A percentile compares a stretch with the other conserved stretches of the same genome.
phyloP scores from a whole-genome alignment of 2,797 vertebrate genomes.

The Cuculus canorus region DNA sequence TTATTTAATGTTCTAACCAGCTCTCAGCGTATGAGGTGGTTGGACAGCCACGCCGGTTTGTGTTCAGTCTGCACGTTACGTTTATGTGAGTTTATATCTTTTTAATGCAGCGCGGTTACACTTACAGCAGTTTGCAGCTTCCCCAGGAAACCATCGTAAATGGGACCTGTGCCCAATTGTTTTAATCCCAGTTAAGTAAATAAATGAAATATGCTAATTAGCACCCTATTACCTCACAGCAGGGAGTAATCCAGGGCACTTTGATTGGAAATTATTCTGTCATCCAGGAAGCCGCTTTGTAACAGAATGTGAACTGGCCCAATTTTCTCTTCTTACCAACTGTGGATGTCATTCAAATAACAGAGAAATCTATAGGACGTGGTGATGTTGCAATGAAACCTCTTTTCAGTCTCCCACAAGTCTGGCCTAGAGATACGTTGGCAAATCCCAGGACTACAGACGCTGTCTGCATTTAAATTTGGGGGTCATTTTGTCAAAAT shows the following conservation, averaged over 20 bases:
- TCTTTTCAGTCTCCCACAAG: conserved; percentile 19
- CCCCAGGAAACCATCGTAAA: conserved; percentile 78
- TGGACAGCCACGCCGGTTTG: conserved; percentile 30
- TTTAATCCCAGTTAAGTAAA: conserved; percentile 82
- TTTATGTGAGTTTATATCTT: conserved; percentile 59
- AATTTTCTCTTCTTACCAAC: conserved; percentile 64
- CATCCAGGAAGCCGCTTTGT: conserved; percentile 79
- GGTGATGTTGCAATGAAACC: not conserved
- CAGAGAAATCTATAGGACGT: conserved; percentile 38
- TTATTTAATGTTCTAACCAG: conserved; percentile 64
- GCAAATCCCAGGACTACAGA: conserved; percentile 9
- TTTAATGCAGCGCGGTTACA: conserved; percentile 48
- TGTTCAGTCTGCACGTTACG: not conserved
- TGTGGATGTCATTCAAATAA: conserved; percentile 66
- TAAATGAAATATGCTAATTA: conserved; percentile 86
- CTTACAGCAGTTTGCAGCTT: conserved; percentile 70
- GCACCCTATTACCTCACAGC: conserved; percentile 82
- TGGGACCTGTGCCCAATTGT: conserved; percentile 77
- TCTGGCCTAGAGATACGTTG: not conserved
- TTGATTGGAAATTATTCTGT: conserved; percentile 81
- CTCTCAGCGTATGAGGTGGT: conserved; percentile 17
- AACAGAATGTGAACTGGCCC: conserved; percentile 75
- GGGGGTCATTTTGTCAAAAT: not conserved
- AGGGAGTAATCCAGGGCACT: conserved; percentile 81
- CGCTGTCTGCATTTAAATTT: conserved; percentile 26